Evolutionary conservation across 2,888 invertebrate genomes (phyloP).

Genomic region (Geophilus truncorum): DNA sequence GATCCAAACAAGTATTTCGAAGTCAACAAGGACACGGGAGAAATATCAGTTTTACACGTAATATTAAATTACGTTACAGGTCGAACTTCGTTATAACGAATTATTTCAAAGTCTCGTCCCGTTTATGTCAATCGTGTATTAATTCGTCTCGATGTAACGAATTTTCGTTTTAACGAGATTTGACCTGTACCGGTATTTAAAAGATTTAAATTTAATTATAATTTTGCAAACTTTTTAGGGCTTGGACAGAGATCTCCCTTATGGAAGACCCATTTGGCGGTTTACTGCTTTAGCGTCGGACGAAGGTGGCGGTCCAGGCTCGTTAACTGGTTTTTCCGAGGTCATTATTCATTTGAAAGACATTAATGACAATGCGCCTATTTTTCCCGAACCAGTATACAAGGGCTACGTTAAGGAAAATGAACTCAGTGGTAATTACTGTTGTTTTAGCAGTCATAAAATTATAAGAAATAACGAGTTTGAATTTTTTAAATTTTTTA

Average conservation of each 20-base stretch:
- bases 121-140: too few species aligned
- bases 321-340: conserved; percentile 49
- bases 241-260: conserved; percentile 82
- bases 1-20: conserved; percentile 65
- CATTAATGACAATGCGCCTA: conserved; percentile 50
- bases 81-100: too few species aligned
- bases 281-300: conserved; percentile 65
- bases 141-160: too few species aligned
- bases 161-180: too few species aligned
- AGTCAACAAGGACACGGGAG: conserved; percentile 89
- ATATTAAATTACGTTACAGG: too few species aligned
- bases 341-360: conserved; percentile 49
- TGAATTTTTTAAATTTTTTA: not conserved
- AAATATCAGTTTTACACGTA: conserved; percentile 91
- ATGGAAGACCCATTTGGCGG: conserved; percentile 76
- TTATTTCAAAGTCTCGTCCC: too few species aligned
- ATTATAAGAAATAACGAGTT: not conserved
- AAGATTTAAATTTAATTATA: not conserved
- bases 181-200: too few species aligned
- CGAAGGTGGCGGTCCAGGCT: conserved; percentile 76
- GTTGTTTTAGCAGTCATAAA: too few species aligned
- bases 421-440: conserved; percentile 36
- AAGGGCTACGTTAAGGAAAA: conserved; percentile 41
- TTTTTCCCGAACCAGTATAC: conserved; percentile 42
- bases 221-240: too few species aligned